Conservation (phyloP, 2,113 vertebrate genomes). For the Galbula dea region DNA sequence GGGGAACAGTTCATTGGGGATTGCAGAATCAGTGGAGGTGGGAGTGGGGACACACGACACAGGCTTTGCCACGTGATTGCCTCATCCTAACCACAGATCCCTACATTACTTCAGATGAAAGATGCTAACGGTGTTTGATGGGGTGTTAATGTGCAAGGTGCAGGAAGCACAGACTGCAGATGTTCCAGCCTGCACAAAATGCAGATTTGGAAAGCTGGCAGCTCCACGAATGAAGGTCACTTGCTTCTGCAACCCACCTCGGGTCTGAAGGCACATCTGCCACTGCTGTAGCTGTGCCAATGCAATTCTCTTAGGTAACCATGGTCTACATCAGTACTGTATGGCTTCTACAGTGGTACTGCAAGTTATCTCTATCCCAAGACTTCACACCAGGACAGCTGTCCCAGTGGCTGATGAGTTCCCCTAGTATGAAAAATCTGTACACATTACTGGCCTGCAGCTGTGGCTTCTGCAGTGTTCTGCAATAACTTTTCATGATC, state of each 20-base stretch:
- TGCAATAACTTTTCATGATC: neutral
- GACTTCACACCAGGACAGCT: neutral
- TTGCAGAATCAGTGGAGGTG: neutral
- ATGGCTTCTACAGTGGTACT: neutral
- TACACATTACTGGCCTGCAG: neutral
- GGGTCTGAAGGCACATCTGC: neutral
- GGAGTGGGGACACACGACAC: neutral
- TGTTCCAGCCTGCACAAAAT: neutral
- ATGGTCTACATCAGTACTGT: neutral
- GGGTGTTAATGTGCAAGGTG: neutral
- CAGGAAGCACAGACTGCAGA: neutral
- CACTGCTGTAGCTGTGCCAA: neutral
- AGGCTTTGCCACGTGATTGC: neutral
- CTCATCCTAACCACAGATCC: neutral
- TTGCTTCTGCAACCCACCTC: neutral
- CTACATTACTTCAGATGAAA: neutral
- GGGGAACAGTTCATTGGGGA: accelerated
- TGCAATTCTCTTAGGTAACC: neutral
- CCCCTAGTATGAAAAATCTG: neutral
- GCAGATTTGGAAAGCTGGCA: neutral
- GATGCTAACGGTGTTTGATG: neutral
- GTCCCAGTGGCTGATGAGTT: neutral
- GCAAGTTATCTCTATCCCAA: neutral
- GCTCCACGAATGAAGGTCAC: neutral
- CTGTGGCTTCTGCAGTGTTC: neutral